phyloP scores from a whole-genome alignment of 2,797 vertebrate species.

The Otolemur crassicaudatus region DNA sequence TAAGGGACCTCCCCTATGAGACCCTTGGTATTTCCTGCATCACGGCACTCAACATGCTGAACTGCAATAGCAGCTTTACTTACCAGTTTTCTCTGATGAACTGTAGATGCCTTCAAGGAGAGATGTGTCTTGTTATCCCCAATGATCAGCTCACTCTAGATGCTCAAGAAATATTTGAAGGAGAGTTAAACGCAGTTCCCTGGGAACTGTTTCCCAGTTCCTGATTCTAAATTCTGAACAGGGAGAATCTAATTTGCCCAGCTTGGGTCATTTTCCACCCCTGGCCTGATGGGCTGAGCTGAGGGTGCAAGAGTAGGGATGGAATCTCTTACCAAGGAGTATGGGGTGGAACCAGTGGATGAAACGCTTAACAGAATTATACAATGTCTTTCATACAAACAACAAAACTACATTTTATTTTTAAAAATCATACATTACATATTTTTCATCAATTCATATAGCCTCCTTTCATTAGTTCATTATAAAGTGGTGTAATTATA shows the following conservation, averaged over 20 bases:
- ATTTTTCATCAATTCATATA: slow-evolving; percentile 20
- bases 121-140: not conserved
- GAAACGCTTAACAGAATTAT: not conserved
- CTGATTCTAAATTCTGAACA: slow-evolving; percentile 39
- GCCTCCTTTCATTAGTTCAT: not conserved
- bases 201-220: slow-evolving; percentile 28
- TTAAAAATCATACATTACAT: not conserved
- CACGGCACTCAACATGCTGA: not conserved
- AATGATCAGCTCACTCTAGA: not conserved
- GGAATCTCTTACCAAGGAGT: not conserved
- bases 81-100: not conserved
- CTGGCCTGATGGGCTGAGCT: not conserved
- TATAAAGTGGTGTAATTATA: not conserved
- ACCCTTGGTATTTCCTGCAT: not conserved
- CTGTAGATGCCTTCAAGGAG: not conserved
- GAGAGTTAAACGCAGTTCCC: not conserved
- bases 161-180: slow-evolving; percentile 31
- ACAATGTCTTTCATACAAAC: not conserved
- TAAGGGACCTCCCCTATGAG: not conserved
- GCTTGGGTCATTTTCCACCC: not conserved
- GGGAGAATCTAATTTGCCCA: not conserved
- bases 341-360: not conserved
- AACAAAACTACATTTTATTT: slow-evolving; percentile 26
- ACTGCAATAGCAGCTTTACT: not conserved
- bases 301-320: not conserved